Conservation (phyloP, 1,140 invertebrate genomes). For the Rhyzopertha dominica region DNA sequence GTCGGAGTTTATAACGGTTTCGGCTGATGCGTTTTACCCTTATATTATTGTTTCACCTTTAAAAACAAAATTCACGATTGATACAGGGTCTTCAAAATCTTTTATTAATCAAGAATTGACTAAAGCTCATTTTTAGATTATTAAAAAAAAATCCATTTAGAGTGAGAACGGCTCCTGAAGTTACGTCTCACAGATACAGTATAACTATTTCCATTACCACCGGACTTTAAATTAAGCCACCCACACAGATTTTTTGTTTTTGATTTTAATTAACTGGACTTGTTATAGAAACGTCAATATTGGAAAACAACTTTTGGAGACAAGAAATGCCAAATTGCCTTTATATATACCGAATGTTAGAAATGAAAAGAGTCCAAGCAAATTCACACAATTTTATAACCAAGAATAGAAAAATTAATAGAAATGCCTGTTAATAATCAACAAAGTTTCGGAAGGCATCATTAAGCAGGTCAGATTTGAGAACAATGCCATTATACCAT, state of each 20-base stretch:
- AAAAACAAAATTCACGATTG: conserved; percentile 20
- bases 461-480: conserved; percentile 10
- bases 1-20: too few species aligned
- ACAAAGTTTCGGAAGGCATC: conserved; percentile 13
- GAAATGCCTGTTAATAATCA: conserved; percentile 17
- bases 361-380: conserved; percentile 9
- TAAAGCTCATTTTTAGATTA: conserved; percentile 12
- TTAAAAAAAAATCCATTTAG: conserved; percentile 4
- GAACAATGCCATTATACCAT: conserved; percentile 9
- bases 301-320: neutral
- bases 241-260: conserved; percentile 17
- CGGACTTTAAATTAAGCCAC: conserved; percentile 3
- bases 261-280: conserved; percentile 10
- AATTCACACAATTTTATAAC: neutral
- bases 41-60: conserved; percentile 16
- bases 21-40: conserved; percentile 8
- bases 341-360: conserved; percentile 4
- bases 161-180: conserved; percentile 18
- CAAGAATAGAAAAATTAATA: conserved; percentile 11
- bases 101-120: conserved; percentile 18
- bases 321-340: conserved; percentile 5
- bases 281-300: conserved; percentile 6
- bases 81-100: conserved; percentile 17
- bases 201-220: conserved; percentile 4
- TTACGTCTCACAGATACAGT: conserved; percentile 15